Base-by-base conservation (phyloP, 2,797 vertebrate species). In the Choloepus didactylus region DNA sequence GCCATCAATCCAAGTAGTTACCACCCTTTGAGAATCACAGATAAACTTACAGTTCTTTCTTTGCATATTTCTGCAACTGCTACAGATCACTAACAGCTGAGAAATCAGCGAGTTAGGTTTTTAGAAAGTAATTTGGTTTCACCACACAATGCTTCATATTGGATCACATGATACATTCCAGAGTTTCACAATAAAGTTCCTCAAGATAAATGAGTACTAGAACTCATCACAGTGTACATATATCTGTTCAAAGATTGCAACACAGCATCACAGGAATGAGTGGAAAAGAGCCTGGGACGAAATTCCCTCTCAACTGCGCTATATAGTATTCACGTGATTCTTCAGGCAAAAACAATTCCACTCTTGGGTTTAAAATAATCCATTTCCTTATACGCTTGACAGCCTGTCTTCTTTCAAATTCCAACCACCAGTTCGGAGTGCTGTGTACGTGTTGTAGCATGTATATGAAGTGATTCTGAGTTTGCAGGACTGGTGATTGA, bases 211-310 rank as follows among this genome's bases (percentile, higher is more conserved):
- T 35, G 73, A 89, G 44, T n/a, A 75, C 56, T 6, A 41, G 69
- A 62, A 44, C 66, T 67, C 73, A 41, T 12, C 21, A 35, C 11
- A 38, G 9, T 59, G 89, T 51, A 38, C 31, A 72, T 4, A 18
- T 14, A 69, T 49, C 23, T 89, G 54, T 25, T 93, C 73, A 62
- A 59, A 87, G 56, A 76, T 2, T n/a, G 25, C 35, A 85, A 66
- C 8, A 10, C 31, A 41, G 31, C 44, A 84, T 85, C 46, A 27
- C 18, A 91, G 79, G 85, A 77, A 67, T n/a, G 64, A 29, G 49
- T 73, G 51, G 95, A 96, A 95, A 72, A 90, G 25, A 62, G 4
- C 7, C 69, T 89, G 85, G 86, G 88, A 94, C 51, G 38, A 67
- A 8, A 27, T 14, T 79, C n/a, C 23, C 0, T 60, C 66, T 59